These are phyloP conservation scores for Zaprionus ornatus DNA, from an alignment of 1,140 invertebrate genomes.

Conservation along the genomic window DNA sequence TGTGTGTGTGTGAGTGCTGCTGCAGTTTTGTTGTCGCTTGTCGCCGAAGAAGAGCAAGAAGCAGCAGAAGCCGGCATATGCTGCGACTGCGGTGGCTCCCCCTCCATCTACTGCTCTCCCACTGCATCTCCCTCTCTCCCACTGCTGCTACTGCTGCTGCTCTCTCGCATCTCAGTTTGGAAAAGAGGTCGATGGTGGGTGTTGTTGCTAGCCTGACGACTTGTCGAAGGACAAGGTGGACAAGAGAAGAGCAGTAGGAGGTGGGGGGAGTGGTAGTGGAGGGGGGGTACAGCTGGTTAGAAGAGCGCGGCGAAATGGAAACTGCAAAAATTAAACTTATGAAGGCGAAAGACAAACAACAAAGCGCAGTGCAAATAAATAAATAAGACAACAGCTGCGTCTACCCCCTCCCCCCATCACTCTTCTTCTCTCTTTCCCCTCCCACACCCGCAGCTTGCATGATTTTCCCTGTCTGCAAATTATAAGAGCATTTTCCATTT, in stretches of 20 bases:
- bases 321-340: constrained; percentile 62
- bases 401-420: neutral
- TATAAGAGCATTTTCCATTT: constrained; percentile 60
- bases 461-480: constrained; percentile 39
- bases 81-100: constrained; percentile 53
- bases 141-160: constrained; percentile 7
- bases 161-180: constrained; percentile 42
- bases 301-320: constrained; percentile 49
- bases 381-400: constrained; percentile 73
- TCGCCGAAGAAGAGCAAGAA: constrained; percentile 60
- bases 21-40: constrained; percentile 46
- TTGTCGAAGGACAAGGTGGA: constrained; percentile 29
- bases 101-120: neutral
- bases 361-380: constrained; percentile 66
- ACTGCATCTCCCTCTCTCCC: neutral
- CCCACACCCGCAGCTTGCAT: neutral
- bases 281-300: constrained; percentile 22
- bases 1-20: constrained; percentile 43
- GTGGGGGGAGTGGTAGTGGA: neutral
- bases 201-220: constrained; percentile 35
- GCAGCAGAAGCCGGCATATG: constrained; percentile 78
- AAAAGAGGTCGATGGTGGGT: constrained; percentile 82
- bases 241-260: constrained; percentile 17
- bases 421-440: neutral
- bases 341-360: constrained; percentile 44